Percentiles rank a stretch among this genome's conserved stretches.
Evolutionary conservation across 1,140 invertebrate species (phyloP).

Genomic region (Bombus pascuorum): DNA sequence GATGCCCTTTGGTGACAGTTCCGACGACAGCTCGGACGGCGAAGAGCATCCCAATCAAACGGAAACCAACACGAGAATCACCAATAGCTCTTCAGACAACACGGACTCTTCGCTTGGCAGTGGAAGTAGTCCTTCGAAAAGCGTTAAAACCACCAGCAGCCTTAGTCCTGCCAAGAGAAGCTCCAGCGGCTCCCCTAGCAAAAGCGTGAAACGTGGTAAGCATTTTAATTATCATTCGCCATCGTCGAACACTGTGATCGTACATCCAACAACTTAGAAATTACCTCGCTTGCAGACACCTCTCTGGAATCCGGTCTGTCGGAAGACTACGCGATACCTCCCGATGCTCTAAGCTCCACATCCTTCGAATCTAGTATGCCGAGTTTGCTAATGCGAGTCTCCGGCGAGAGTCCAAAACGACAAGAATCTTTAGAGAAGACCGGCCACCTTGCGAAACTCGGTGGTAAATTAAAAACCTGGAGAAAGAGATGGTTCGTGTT

Average conservation of each 20-base stretch:
- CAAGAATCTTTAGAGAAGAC: slow-evolving; percentile 93
- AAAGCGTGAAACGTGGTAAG: slow-evolving; percentile 84
- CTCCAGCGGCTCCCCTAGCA: slow-evolving; percentile 91
- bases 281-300: slow-evolving; percentile 86
- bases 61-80: slow-evolving; percentile 82
- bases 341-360: slow-evolving; percentile 92
- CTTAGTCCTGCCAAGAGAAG: slow-evolving; percentile 92
- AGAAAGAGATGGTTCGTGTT: slow-evolving; percentile 96
- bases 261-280: slow-evolving; percentile 36
- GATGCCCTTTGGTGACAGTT: slow-evolving; percentile 97
- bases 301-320: slow-evolving; percentile 96
- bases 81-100: slow-evolving; percentile 82
- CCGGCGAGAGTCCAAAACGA: slow-evolving; percentile 87
- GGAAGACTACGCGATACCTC: slow-evolving; percentile 97
- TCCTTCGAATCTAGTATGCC: slow-evolving; percentile 88
- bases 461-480: slow-evolving; percentile 98
- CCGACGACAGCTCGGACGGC: slow-evolving; percentile 96
- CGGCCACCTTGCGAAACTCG: slow-evolving; percentile 96
- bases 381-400: slow-evolving; percentile 86
- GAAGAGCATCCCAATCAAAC: slow-evolving; percentile 86
- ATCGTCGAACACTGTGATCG: background rate
- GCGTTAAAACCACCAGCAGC: slow-evolving; percentile 91
- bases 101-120: slow-evolving; percentile 84
- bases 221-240: background rate
- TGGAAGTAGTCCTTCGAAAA: slow-evolving; percentile 91